These are phyloP conservation scores for Apamea monoglypha DNA, from an alignment of 2,888 invertebrate species.

Conservation along the genomic window DNA sequence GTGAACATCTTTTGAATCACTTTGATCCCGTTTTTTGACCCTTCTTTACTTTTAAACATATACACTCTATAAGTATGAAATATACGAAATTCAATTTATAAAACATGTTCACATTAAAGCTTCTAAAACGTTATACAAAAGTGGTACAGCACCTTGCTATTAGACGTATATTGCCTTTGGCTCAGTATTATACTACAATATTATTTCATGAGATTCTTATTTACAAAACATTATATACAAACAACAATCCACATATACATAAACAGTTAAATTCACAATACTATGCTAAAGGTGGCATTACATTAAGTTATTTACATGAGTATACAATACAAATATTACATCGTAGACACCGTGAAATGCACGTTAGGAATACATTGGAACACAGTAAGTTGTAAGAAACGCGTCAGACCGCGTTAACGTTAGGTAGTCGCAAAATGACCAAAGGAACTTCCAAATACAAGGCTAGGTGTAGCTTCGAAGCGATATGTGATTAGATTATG, in stretches of 20 bases:
- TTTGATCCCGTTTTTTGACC: slow-evolving; percentile 62
- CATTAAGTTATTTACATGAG: slow-evolving; percentile 74
- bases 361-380: slow-evolving; percentile 62
- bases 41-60: slow-evolving; percentile 60
- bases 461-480: slow-evolving; percentile 20
- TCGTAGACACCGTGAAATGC: slow-evolving; percentile 72
- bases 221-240: slow-evolving; percentile 76
- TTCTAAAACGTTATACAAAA: slow-evolving; percentile 80
- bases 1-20: slow-evolving; percentile 38
- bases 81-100: slow-evolving; percentile 79
- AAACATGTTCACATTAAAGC: slow-evolving; percentile 79
- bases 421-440: slow-evolving; percentile 49
- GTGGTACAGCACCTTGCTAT: slow-evolving; percentile 85
- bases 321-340: slow-evolving; percentile 64
- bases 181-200: slow-evolving; percentile 78
- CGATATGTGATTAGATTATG: slow-evolving; percentile 13
- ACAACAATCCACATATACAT: slow-evolving; percentile 67
- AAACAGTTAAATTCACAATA: slow-evolving; percentile 59
- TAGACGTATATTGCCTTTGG: slow-evolving; percentile 87
- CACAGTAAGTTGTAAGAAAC: slow-evolving; percentile 43
- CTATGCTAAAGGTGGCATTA: slow-evolving; percentile 79
- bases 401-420: neutral
- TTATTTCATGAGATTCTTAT: slow-evolving; percentile 80
- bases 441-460: slow-evolving; percentile 64
- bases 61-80: slow-evolving; percentile 59